Evolutionary conservation across 1,140 invertebrate species (phyloP), one percentile per base, ranked within the genome.

Genomic region (Lethrus apterus): DNA sequence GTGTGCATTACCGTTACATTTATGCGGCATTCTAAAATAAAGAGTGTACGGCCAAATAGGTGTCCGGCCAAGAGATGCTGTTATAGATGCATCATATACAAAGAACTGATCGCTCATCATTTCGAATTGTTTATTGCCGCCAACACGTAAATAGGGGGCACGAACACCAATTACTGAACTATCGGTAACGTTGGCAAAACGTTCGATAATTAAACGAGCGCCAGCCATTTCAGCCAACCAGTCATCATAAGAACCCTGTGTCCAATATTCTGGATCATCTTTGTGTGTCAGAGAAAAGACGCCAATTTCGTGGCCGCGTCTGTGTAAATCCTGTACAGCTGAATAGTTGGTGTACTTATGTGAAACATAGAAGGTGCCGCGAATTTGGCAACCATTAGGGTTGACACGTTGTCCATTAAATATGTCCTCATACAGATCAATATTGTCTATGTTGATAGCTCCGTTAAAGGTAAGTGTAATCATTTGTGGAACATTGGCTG

Each of bases 301-400:
- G 0, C 84, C 81, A 55, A 97, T 94, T 71, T 98, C 94, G 62
- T 96, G 90, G 21, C 93, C 93, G 54, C 82, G 81, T 44, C 89
- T 75, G 62, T 95, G 91, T 38, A 97, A 75, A 69, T 93, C 91
- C 70, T 90, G 89, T 1, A 95, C 82, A 3, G 89, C 86, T 7
- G 90, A 92, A 62, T 97, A 97, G 68, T 97, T 95, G 35, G 89
- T 91, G 68, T 93, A 96, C 63, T 94, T 93, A 75, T 97, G 92
- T 0, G 89, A 93, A 0, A 94, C 84, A 67, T 97, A 98, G 77
- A 95, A 95, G 3, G 92, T 97, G 50, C 88, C 87, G 52, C 83
- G 80, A 62, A 95, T 89, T 58, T 91, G 86, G 64, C 93, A 98
- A 15, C 93, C 89, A 65, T 97, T 96, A 11, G 91, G 89, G 63